Base-by-base conservation (phyloP, 1,140 invertebrate species). In the Leptestheria dahalacensis region DNA sequence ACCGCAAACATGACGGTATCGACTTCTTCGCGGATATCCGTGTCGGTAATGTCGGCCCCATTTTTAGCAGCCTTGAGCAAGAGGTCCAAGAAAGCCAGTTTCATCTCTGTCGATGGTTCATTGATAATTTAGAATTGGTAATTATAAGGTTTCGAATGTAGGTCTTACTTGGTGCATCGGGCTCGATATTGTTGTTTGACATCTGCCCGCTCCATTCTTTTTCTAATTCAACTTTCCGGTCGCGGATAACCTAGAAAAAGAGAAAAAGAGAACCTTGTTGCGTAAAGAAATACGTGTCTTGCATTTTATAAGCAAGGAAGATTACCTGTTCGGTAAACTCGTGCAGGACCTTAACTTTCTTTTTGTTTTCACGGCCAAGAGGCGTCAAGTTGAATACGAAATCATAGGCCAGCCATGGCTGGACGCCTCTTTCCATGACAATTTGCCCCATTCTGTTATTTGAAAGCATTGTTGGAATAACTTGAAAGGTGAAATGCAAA, bases 351-450 rank as follows among this genome's bases (percentile, higher is more conserved):
- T 83, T 78, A 2, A 95, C 73, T 54, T 85, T 77, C 54, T 79
- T 77, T 2, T 81, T 79, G 67, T 91, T 85, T 61, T 84, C 77
- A 66, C 84, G 84, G 26, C 85, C 83, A 65, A 82, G 78, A 18
- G 81, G 78, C 2, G 86, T 84, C 10, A 85, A 73, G 60, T 84
- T 82, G 74, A 91, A 97, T 0, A 94, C 70, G 63, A 84, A 75
- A 62, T 93, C 83, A 11, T 82, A 80, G 72, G 87, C 82, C 15
- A 91, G 72, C 81, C 89, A 90, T 24, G 92, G 78, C 63, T 82
- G 47, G 28, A 58, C n/a, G 15, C 46, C 48, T 23, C 57, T 12
- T 50, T 55, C 53, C 53, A 55, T 55, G 21, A 25, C 25, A 10
- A 55, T 26, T 33, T 55, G 53, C 10, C 26, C 33, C 18, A 55